Evolutionary conservation across 37 sponge, comb jelly and placozoan genomes (phyloP), one percentile per base, ranked within the genome.

Genomic region (Amphimedon queenslandica): DNA sequence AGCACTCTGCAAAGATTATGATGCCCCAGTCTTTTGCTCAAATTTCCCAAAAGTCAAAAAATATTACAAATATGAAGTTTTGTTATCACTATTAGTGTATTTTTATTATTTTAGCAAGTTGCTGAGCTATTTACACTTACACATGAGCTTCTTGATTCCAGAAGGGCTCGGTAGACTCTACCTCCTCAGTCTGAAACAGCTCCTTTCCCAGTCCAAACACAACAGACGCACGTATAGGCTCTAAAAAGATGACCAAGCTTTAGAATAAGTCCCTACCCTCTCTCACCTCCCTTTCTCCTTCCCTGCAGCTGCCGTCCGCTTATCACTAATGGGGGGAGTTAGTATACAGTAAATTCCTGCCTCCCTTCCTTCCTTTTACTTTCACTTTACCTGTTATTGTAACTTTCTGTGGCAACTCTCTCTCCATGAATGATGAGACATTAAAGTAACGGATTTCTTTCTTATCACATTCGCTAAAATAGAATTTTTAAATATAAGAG

Each of bases 151-250:
- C 94, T 42, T 93, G 81, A 28, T 86, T 89, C 94, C 94, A 93
- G 38, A 67, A 63, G 11, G 94, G 94, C 21, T 36, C 58, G 41
- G 73, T 84, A 69, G 80, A 76, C 42, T 82, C 74, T 2, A 93
- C 57, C 23, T 75, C 79, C 40, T 84, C 82, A 1, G 94, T 93
- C 8, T 57, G 67, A 66, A 77, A 93, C 42, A 40, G 61, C 24
- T 74, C 74, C 65, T 93, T 93, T 21, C 94, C 91, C 29, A 89
- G 1, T 1, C 90, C 90, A 68, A 93, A 93, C 25, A 93, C 90
- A 8, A 89, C 94, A 8, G 94, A 90, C 1, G 88, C 93, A 13
- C 73, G 70, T 51, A 80, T 79, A 3, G 58, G 5, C 61, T 60
- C 61, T n/a, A 25, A 25, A n/a, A 60, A 60, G 8, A n/a, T n/a